phyloP scores from a whole-genome alignment of 2,113 vertebrate genomes.

The Chaetorhynchus papuensis region DNA sequence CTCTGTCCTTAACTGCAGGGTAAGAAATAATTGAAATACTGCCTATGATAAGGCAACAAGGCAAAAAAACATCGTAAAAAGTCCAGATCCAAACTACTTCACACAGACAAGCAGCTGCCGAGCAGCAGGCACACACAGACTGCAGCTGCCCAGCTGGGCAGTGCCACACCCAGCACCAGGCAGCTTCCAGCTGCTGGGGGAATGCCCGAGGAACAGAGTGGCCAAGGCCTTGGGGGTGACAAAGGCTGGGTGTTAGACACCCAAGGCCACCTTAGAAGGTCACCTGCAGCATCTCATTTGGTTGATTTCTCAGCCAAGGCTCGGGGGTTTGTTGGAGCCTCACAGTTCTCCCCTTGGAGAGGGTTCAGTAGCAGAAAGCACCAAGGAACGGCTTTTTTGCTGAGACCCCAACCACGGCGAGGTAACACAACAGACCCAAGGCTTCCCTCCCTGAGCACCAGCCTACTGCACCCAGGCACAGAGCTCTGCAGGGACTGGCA shows the following conservation, averaged over 20 bases:
- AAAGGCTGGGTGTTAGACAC: background rate
- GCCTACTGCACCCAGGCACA: background rate
- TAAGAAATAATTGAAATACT: background rate
- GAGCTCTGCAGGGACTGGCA: background rate
- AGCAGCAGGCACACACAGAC: background rate
- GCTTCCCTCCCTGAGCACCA: background rate
- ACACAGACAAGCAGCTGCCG: background rate
- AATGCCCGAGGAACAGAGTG: background rate
- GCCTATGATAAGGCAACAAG: background rate
- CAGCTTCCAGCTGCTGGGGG: background rate
- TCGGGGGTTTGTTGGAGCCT: background rate
- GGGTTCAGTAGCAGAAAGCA: background rate
- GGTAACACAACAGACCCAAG: background rate
- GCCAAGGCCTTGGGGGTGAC: fast-evolving
- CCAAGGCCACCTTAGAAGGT: background rate
- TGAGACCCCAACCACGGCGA: fast-evolving
- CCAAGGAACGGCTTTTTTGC: background rate
- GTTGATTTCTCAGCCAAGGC: background rate
- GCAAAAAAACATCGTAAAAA: background rate
- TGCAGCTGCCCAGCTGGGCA: background rate
- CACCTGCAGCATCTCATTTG: background rate
- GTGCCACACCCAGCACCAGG: background rate
- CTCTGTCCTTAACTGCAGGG: background rate
- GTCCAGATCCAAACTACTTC: background rate
- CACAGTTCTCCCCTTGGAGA: background rate